Base-by-base conservation (phyloP, 2,888 invertebrate genomes). In the Acrocyrtus sp. region DNA sequence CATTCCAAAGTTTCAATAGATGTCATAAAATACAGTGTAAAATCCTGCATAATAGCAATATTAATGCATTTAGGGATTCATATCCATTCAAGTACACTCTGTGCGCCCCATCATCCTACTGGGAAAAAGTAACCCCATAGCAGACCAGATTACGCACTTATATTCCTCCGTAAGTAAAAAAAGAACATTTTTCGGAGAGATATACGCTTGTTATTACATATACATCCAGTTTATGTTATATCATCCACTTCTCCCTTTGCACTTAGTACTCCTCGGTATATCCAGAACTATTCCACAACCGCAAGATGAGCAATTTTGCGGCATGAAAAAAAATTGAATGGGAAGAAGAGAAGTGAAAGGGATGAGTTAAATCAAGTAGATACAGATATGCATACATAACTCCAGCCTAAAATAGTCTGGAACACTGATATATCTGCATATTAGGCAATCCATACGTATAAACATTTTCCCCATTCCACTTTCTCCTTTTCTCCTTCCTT, bases 1-100 rank as follows among this genome's bases (percentile, higher is more conserved):
- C 67, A 19, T 57, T 63, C 57, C 50, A 53, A 58, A 72, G 43
- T 53, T 58, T 57, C 72, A 65, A 72, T 72, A 72, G 58, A 63
- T 53, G 24, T 45, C 62, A 41, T 70, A 70, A 63, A 70, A 63
- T 45, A 48, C 19, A 26, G 41, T 22, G 50, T 48, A 29, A 57
- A 62, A 54, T 26, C 41, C 12, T 8, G 17, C 19, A 66, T 56
- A 3, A 53, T 51, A 24, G 47, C 41, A 50, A 57, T 70, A 54
- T 17, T 63, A 57, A 41, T 34, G 39, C 63, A 34, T 43, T 63
- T 54, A 69, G 21, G 15, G 26, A 8, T 53, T 26, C 58, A 48
- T 68, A 53, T 53, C 5, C 26, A 29, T 41, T 19, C 29, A 19
- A 34, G 34, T 17, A 29, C n/a, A n/a, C n/a, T n/a, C n/a, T n/a